Conservation (phyloP, 2,888 invertebrate species). For the Hipparchia semele region DNA sequence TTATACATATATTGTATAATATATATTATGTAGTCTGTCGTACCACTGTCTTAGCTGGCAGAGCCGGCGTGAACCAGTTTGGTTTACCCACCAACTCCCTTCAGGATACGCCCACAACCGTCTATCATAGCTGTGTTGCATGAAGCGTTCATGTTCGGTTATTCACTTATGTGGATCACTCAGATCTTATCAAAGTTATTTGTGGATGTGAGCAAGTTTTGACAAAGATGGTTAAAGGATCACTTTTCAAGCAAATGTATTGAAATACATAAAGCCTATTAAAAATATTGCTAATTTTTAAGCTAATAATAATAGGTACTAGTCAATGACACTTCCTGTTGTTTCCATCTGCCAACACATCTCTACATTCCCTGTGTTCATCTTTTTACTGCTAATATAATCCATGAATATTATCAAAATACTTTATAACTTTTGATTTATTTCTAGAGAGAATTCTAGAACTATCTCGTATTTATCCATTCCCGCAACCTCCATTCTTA, state of each 20-base stretch:
- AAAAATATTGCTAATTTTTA: slow-evolving; percentile 1
- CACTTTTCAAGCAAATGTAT: not conserved
- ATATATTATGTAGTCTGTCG: too few relatives aligned
- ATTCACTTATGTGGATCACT: too few relatives aligned
- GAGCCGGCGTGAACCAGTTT: too few relatives aligned
- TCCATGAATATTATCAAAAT: not conserved
- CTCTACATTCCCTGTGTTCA: slow-evolving; percentile 5
- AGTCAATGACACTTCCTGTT: not conserved
- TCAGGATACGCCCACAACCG: too few relatives aligned
- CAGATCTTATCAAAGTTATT: too few relatives aligned
- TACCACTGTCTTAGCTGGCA: too few relatives aligned
- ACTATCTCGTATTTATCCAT: not conserved
- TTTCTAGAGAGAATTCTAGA: not conserved
- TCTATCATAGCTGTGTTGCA: too few relatives aligned
- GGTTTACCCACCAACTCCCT: too few relatives aligned
- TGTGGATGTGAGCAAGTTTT: not conserved
- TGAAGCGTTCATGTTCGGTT: too few relatives aligned
- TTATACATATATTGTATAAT: too few relatives aligned
- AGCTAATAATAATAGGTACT: not conserved
- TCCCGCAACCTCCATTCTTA: not conserved
- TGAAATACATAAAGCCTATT: slow-evolving; percentile 1
- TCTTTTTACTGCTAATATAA: not conserved
- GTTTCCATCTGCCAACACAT: not conserved
- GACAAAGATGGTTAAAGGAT: not conserved
- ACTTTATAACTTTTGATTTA: not conserved